phyloP scores from a whole-genome alignment of 2,888 invertebrate genomes.

The Caenorhabditis sp. region DNA sequence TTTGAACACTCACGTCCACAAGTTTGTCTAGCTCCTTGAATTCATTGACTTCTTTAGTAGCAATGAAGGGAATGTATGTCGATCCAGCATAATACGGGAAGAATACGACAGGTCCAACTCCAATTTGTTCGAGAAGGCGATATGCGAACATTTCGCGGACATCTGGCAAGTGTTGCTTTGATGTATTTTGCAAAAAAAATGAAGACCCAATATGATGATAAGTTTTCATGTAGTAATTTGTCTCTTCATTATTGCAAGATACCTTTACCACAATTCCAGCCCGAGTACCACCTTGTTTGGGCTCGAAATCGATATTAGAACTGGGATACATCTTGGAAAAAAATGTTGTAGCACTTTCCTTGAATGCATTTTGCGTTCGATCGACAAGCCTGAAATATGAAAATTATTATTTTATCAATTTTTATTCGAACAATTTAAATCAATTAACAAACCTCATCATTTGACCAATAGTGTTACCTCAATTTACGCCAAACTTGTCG shows the following conservation, averaged over 20 bases:
- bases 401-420: slow-evolving; percentile 34
- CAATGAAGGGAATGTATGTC: slow-evolving; percentile 30
- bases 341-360: slow-evolving; percentile 38
- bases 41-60: slow-evolving; percentile 33
- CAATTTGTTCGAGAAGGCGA: slow-evolving; percentile 30
- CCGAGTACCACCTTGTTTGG: slow-evolving; percentile 30
- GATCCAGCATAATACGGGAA: slow-evolving; percentile 34
- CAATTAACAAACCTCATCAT: slow-evolving; percentile 38
- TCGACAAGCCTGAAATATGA: slow-evolving; percentile 29
- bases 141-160: slow-evolving; percentile 42
- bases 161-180: slow-evolving; percentile 34
- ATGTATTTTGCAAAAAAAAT: slow-evolving; percentile 32
- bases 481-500: slow-evolving; percentile 13
- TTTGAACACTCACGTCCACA: slow-evolving; percentile 22
- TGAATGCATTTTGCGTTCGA: slow-evolving; percentile 21
- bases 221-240: slow-evolving; percentile 34
- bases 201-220: slow-evolving; percentile 39
- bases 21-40: slow-evolving; percentile 34
- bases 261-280: slow-evolving; percentile 27
- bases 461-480: slow-evolving; percentile 27
- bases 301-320: slow-evolving; percentile 28
- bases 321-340: slow-evolving; percentile 31
- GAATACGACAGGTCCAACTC: slow-evolving; percentile 36
- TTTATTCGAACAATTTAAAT: slow-evolving; percentile 25
- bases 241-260: slow-evolving; percentile 24